These are phyloP conservation scores for Pseudococcus jackbeardsleyi DNA, from an alignment of 2,888 invertebrate species.

Conservation along the genomic window DNA sequence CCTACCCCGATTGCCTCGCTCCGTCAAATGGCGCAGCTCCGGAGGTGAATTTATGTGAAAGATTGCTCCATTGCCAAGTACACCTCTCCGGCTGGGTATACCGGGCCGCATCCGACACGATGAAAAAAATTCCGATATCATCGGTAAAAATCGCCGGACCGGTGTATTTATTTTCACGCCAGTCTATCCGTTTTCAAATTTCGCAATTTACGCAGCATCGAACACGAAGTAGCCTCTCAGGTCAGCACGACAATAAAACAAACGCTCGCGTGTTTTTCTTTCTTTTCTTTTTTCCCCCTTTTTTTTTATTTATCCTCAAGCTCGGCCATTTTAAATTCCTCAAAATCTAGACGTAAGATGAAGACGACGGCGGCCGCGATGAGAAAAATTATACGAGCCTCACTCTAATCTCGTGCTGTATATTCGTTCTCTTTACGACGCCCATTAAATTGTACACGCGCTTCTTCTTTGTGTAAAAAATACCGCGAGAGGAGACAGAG, in stretches of 20 bases:
- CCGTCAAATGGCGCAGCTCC: neutral
- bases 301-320: neutral
- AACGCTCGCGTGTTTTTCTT: neutral
- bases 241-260: neutral
- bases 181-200: too few species aligned
- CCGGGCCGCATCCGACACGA: neutral
- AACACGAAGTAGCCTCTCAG: too few species aligned
- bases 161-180: neutral
- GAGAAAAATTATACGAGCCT: neutral
- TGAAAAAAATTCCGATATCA: constrained; percentile 17
- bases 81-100: neutral
- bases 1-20: neutral
- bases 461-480: neutral
- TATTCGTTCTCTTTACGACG: neutral
- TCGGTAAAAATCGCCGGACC: constrained; percentile 8
- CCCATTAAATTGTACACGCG: neutral
- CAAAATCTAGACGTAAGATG: neutral
- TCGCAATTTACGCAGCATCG: too few species aligned
- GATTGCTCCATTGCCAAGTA: constrained; percentile 30
- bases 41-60: constrained; percentile 19
- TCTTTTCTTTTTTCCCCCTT: too few species aligned
- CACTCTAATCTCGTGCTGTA: neutral
- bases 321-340: neutral
- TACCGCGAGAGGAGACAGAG: neutral
- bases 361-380: neutral